Evolutionary conservation across 1,140 invertebrate genomes (phyloP).

Genomic region (Leptinotarsa texana): DNA sequence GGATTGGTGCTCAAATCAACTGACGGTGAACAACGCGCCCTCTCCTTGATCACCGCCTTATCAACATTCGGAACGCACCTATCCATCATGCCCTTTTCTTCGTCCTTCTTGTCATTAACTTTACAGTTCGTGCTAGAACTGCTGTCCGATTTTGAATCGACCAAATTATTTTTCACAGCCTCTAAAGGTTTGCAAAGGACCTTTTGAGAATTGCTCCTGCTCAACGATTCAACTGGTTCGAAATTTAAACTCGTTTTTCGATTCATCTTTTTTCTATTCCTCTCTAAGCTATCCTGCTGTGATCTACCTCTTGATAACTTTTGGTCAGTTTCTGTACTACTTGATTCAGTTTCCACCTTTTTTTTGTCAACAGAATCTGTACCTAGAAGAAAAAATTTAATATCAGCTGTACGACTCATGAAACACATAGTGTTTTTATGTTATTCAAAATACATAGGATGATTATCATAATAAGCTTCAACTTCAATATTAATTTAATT

Average conservation of each 20-base stretch:
- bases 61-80: conserved; percentile 24
- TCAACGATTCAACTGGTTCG: conserved; percentile 38
- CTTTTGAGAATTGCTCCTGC: conserved; percentile 44
- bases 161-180: conserved; percentile 43
- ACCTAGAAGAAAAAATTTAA: conserved; percentile 6
- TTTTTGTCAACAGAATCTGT: conserved; percentile 18
- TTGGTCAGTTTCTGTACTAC: conserved; percentile 44
- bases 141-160: conserved; percentile 46
- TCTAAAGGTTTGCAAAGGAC: conserved; percentile 42
- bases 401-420: not conserved
- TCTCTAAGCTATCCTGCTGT: conserved; percentile 27
- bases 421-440: not conserved
- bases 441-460: too few relatives aligned
- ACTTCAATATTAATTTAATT: too few relatives aligned
- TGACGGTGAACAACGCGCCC: conserved; percentile 45
- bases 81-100: conserved; percentile 2
- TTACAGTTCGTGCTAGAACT: conserved; percentile 45
- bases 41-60: conserved; percentile 31
- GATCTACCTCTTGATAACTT: conserved; percentile 27
- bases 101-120: conserved; percentile 27
- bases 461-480: too few relatives aligned
- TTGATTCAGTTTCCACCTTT: conserved; percentile 43
- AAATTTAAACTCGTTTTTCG: conserved; percentile 38
- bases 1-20: conserved; percentile 51
- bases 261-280: conserved; percentile 21